phyloP scores from a whole-genome alignment of 2,113 vertebrate genomes.

The Pyrgilauda ruficollis region DNA sequence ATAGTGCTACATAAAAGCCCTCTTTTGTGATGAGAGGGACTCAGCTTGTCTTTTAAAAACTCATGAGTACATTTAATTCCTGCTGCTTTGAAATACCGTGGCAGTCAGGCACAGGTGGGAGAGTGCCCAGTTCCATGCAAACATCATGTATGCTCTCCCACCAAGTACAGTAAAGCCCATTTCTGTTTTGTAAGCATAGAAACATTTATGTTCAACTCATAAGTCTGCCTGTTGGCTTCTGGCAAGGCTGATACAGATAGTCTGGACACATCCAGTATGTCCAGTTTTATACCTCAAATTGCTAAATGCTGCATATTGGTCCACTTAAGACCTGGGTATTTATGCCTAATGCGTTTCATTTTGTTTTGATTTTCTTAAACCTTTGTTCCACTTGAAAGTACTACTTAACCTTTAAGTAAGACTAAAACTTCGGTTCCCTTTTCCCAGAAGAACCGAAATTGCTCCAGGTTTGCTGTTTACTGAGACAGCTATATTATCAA shows the following conservation, averaged over 20 bases:
- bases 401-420: background rate
- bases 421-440: background rate
- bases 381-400: background rate
- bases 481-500: background rate
- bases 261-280: background rate
- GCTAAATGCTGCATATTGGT: background rate
- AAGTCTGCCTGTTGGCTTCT: background rate
- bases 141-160: background rate
- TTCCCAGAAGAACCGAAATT: background rate
- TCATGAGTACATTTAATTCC: background rate
- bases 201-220: background rate
- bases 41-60: background rate
- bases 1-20: background rate
- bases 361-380: background rate
- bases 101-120: background rate
- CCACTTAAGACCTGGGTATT: background rate
- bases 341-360: background rate
- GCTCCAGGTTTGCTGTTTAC: background rate
- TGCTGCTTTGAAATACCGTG: background rate
- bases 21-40: background rate
- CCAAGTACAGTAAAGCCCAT: fast-evolving
- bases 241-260: background rate
- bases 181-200: background rate
- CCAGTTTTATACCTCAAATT: background rate
- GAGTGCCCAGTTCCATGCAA: background rate